Conservation (phyloP, 2,888 invertebrate genomes). For the Cryptocephalus moraei region DNA sequence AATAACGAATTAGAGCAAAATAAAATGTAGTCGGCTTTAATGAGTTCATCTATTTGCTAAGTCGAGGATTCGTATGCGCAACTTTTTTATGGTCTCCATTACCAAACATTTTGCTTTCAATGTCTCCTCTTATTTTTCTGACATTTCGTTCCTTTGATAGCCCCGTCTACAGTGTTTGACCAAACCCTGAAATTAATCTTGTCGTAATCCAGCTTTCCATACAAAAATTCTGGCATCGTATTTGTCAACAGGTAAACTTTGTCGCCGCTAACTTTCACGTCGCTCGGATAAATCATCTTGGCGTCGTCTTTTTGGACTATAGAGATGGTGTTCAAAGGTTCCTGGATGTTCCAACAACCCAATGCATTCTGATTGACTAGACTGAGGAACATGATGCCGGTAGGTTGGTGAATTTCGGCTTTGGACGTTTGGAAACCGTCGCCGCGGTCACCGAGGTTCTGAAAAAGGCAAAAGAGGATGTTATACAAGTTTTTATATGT, state of each 20-base stretch:
- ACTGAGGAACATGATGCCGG: slow-evolving; percentile 57
- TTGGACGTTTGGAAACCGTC: slow-evolving; percentile 55
- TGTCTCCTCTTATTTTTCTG: neutral
- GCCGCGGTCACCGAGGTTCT: slow-evolving; percentile 56
- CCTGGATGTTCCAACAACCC: slow-evolving; percentile 62
- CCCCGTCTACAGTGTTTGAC: slow-evolving; percentile 36
- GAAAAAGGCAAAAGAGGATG: slow-evolving; percentile 12
- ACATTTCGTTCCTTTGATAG: slow-evolving; percentile 39
- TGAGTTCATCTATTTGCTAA: too few relatives aligned
- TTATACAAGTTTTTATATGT: too few relatives aligned
- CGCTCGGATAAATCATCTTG: slow-evolving; percentile 63
- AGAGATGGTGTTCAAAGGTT: slow-evolving; percentile 40
- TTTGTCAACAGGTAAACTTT: slow-evolving; percentile 61
- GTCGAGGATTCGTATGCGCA: too few relatives aligned
- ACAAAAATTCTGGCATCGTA: slow-evolving; percentile 56
- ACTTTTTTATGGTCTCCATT: too few relatives aligned
- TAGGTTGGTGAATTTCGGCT: slow-evolving; percentile 50
- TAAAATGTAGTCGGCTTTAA: too few relatives aligned
- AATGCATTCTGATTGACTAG: slow-evolving; percentile 61
- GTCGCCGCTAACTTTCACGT: slow-evolving; percentile 50
- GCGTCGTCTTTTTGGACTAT: slow-evolving; percentile 48
- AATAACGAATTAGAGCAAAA: too few relatives aligned
- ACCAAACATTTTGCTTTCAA: too few relatives aligned
- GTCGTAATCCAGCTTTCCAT: slow-evolving; percentile 48
- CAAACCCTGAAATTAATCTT: slow-evolving; percentile 56